These are phyloP conservation scores for Myotis myotis DNA, from an alignment of 2,797 vertebrate genomes.

Conservation along the genomic window DNA sequence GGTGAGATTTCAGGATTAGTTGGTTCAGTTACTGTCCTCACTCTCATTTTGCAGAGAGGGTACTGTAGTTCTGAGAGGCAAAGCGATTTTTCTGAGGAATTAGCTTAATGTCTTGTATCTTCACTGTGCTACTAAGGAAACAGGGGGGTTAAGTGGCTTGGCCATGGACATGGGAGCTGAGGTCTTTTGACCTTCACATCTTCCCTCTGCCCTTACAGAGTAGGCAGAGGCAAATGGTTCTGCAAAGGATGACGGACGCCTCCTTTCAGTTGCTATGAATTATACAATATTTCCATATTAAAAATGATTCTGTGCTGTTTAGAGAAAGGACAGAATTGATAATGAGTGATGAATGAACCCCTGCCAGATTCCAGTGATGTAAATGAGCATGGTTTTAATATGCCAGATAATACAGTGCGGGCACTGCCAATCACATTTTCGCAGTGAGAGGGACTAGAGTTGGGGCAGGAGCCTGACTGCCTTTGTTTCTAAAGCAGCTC, in stretches of 20 bases:
- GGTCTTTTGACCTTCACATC: not conserved
- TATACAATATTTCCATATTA: constrained; percentile 22
- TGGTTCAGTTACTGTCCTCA: not conserved
- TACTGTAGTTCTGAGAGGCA: not conserved
- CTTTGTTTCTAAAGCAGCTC: not conserved
- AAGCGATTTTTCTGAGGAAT: not conserved
- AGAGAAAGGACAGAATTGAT: constrained; percentile 5
- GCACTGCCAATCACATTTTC: not conserved
- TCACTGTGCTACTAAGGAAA: not conserved
- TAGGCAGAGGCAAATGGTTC: not conserved
- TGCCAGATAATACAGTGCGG: not conserved
- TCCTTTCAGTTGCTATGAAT: constrained; percentile 19
- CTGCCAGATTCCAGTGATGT: not conserved
- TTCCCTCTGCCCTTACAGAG: not conserved
- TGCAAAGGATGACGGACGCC: not conserved
- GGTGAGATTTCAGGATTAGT: not conserved
- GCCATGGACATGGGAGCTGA: not conserved
- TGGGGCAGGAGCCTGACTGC: not conserved
- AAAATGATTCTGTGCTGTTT: constrained; percentile 28
- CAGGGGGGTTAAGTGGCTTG: not conserved
- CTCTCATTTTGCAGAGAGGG: not conserved
- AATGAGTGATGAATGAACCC: not conserved
- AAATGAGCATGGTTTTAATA: not conserved
- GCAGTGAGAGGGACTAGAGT: not conserved
- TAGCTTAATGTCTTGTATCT: not conserved